These are phyloP conservation scores for Pediacus dermestoides DNA, from an alignment of 2,888 invertebrate genomes.

Conservation along the genomic window DNA sequence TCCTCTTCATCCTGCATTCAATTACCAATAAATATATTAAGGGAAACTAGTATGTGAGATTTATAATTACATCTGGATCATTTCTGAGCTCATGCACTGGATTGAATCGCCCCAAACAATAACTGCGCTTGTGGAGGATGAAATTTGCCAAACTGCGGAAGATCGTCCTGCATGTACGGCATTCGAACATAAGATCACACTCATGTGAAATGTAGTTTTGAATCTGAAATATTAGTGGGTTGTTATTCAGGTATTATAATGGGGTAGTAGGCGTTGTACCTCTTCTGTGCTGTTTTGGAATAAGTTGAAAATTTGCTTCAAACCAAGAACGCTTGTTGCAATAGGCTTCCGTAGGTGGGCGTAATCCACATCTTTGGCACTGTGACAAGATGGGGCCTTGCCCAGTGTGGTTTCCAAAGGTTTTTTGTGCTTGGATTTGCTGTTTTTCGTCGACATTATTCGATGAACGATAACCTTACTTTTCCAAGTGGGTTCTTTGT, in stretches of 20 bases:
- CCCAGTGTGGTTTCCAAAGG: conserved; percentile 41
- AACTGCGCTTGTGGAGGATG: conserved; percentile 82
- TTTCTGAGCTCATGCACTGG: conserved; percentile 17
- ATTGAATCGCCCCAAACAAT: conserved; percentile 62
- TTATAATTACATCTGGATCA: too few relatives aligned
- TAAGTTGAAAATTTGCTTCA: conserved; percentile 67
- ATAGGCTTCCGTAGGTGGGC: conserved; percentile 60
- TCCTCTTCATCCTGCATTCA: too few relatives aligned
- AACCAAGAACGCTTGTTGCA: conserved; percentile 64
- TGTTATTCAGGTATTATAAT: too few relatives aligned
- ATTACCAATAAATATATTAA: too few relatives aligned
- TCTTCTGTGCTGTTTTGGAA: conserved; percentile 74
- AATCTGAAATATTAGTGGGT: conserved; percentile 62
- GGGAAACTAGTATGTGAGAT: too few relatives aligned
- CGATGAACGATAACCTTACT: conserved; percentile 4
- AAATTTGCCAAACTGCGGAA: conserved; percentile 86
- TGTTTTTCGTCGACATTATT: conserved; percentile 28
- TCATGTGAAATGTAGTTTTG: conserved; percentile 72
- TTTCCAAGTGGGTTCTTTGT: too few relatives aligned
- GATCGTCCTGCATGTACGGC: conserved; percentile 79
- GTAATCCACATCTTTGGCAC: conserved; percentile 40
- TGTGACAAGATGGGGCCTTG: conserved; percentile 31
- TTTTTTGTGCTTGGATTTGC: conserved; percentile 35
- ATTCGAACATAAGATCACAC: conserved; percentile 87
- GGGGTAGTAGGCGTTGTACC: conserved; percentile 50